These are phyloP conservation scores for Koerneria pararmatus DNA, from an alignment of 2,888 invertebrate genomes.

Conservation along the genomic window DNA sequence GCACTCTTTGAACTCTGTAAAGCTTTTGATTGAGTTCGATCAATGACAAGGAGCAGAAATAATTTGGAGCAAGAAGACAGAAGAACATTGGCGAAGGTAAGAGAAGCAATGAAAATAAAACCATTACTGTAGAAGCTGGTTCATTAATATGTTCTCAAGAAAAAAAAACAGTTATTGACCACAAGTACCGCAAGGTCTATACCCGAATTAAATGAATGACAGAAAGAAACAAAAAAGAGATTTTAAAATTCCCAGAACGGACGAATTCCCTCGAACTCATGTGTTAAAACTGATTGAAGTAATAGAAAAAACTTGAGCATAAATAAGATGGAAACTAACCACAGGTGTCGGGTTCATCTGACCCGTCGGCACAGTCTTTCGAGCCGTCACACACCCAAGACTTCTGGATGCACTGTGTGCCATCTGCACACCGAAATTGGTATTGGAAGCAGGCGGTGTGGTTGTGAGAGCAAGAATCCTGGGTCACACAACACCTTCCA, in stretches of 20 bases:
- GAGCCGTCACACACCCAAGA: slow-evolving; percentile 64
- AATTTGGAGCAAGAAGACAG: too few relatives aligned
- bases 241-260: too few relatives aligned
- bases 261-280: background rate
- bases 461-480: slow-evolving; percentile 72
- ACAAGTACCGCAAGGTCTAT: too few relatives aligned
- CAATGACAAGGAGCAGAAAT: too few relatives aligned
- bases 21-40: too few relatives aligned
- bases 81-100: too few relatives aligned
- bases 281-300: background rate
- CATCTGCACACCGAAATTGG: slow-evolving; percentile 87
- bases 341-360: slow-evolving; percentile 54
- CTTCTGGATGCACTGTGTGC: slow-evolving; percentile 73
- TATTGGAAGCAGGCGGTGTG: slow-evolving; percentile 59
- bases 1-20: slow-evolving; percentile 57
- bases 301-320: slow-evolving; percentile 3
- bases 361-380: slow-evolving; percentile 83
- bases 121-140: too few relatives aligned
- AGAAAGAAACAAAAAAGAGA: too few relatives aligned
- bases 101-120: too few relatives aligned
- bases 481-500: background rate
- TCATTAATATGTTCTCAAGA: too few relatives aligned
- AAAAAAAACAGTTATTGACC: too few relatives aligned
- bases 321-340: slow-evolving; percentile 27
- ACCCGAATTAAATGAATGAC: too few relatives aligned